Percentiles rank a stretch among this genome's conserved stretches.
phyloP scores from a whole-genome alignment of 2,888 invertebrate genomes.

The Drosophila subquinaria region DNA sequence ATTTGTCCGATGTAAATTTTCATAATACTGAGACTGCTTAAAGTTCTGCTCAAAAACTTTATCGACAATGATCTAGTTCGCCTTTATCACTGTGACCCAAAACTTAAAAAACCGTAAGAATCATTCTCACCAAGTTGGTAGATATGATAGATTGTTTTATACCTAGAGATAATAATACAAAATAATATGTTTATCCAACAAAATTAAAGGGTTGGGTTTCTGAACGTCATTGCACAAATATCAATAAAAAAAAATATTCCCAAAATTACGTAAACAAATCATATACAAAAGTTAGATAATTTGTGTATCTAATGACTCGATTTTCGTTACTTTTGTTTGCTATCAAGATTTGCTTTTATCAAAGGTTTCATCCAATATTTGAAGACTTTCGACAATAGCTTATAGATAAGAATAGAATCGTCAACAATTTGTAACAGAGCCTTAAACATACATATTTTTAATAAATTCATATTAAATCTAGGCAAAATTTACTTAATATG shows the following conservation, averaged over 20 bases:
- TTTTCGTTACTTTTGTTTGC: background rate
- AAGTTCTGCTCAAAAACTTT: too few relatives aligned
- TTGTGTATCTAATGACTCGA: slow-evolving; percentile 1
- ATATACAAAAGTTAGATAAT: slow-evolving; percentile 9
- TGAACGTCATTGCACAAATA: slow-evolving; percentile 38
- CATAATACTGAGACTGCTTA: too few relatives aligned
- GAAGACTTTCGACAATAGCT: background rate
- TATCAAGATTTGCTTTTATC: slow-evolving; percentile 34
- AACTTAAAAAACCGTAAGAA: background rate
- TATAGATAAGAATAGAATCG: slow-evolving; percentile 23
- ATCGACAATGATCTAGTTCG: too few relatives aligned
- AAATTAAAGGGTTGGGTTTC: slow-evolving; percentile 24
- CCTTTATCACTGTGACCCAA: too few relatives aligned
- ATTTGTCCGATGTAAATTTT: too few relatives aligned
- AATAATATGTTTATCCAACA: slow-evolving; percentile 32
- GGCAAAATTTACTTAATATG: background rate
- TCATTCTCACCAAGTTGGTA: background rate
- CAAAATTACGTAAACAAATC: slow-evolving; percentile 11
- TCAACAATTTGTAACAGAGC: background rate
- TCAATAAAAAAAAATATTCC: slow-evolving; percentile 38
- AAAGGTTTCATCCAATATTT: slow-evolving; percentile 22
- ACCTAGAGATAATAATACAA: slow-evolving; percentile 35
- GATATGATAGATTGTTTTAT: slow-evolving; percentile 3
- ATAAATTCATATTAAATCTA: slow-evolving; percentile 13
- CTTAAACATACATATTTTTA: background rate